Base-by-base conservation (phyloP, 2,113 vertebrate species). In the Gallinago media region DNA sequence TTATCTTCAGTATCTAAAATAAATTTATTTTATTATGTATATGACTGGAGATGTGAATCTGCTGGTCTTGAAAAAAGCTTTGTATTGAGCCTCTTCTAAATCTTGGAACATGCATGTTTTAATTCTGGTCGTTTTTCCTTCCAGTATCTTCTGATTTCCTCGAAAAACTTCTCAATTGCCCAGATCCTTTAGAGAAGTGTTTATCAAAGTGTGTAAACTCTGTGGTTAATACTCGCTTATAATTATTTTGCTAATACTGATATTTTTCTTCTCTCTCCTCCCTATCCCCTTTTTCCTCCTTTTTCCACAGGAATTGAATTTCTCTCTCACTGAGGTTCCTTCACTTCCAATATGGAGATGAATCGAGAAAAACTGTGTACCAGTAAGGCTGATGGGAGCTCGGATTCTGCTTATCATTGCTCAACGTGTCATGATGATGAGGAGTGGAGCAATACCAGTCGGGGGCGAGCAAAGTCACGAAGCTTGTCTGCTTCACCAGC, bases 401-500 rank as follows among this genome's bases (percentile, higher is more conserved):
- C 98, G 8, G 98, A 98, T 13, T 47, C 98, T 6, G 89, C 96
- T 0, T 99, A 96, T 96, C 98, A 98, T 95, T 99, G 99, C 89
- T 95, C 98, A 1, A 89, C 98, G 0, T 99, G 98, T 34, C 98
- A 98, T 0, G 97, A 95, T n/a, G 98, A 97, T 1, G 98, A 99
- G 58, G 97, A 98, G 27, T 85, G 97, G 54, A 94, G 90, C 86
- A 97, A 83, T 21, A 89, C 77, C 8, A 97, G 97, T 65, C 97
- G 98, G 65, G 98, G 98, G 1, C 98, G 98, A 42, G 83, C 98
- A 36, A 99, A 99, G 97, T 96, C 98, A 68, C 98, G 99, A 49
- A 99, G 99, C 78, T 94, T 99, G 91, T 99, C 99, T 12, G 98
- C 98, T 52, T 99, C 99, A 2, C 98, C 99, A 1, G 98, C 98